Conservation (phyloP, 1,140 invertebrate genomes). For the Lethocerus indicus region DNA sequence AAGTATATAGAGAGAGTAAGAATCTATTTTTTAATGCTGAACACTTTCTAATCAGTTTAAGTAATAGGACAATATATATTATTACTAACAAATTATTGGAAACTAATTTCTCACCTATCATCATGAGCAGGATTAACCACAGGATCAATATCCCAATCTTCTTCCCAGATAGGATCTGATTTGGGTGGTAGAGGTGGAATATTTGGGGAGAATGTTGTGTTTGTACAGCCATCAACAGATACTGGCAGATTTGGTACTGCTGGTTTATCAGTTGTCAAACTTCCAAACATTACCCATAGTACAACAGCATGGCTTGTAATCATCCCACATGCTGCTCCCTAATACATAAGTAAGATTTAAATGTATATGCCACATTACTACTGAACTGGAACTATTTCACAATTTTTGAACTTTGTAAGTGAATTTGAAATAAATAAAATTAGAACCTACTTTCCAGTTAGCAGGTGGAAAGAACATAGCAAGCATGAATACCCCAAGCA, state of each 20-base stretch:
- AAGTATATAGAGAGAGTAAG: background rate
- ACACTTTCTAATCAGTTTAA: background rate
- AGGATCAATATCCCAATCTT: slow-evolving; percentile 14
- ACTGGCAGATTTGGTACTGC: slow-evolving; percentile 31
- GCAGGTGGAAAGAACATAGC: slow-evolving; percentile 54
- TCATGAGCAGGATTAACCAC: slow-evolving; percentile 12
- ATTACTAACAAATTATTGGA: background rate
- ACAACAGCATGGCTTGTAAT: slow-evolving; percentile 41
- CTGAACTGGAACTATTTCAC: too few species aligned
- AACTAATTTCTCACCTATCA: slow-evolving; percentile 11
- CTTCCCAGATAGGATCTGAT: slow-evolving; percentile 11
- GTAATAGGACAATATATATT: background rate
- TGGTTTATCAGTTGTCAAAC: slow-evolving; percentile 30
- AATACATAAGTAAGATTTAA: too few species aligned
- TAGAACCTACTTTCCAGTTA: slow-evolving; percentile 45
- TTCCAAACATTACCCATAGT: slow-evolving; percentile 45
- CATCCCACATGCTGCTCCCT: slow-evolving; percentile 46
- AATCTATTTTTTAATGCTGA: background rate
- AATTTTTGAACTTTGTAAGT: too few species aligned
- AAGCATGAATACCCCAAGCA: slow-evolving; percentile 48
- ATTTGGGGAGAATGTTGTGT: slow-evolving; percentile 40
- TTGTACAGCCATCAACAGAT: slow-evolving; percentile 40
- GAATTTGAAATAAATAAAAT: too few species aligned
- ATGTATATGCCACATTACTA: too few species aligned
- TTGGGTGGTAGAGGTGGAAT: slow-evolving; percentile 19